phyloP scores from a whole-genome alignment of 2,113 vertebrate species.

The Sturnira hondurensis region DNA sequence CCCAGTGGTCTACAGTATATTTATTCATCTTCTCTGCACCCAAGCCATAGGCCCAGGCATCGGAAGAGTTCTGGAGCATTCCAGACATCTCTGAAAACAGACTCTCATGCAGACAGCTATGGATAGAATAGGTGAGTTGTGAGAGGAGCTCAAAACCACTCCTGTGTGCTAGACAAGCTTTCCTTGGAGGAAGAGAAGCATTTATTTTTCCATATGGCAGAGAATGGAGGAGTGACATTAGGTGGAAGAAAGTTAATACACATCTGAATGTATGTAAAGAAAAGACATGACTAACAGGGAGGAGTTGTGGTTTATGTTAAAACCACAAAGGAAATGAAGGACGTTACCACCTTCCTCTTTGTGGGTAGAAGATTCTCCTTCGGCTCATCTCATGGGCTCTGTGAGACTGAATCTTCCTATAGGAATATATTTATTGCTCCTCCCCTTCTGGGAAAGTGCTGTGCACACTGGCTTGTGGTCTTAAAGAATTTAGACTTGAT shows the following conservation, averaged over 20 bases:
- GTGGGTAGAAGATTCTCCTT: slow-evolving; percentile 80
- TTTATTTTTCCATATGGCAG: slow-evolving; percentile 31
- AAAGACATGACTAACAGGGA: slow-evolving; percentile 75
- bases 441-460: slow-evolving; percentile 59
- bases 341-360: slow-evolving; percentile 81
- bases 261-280: slow-evolving; percentile 74
- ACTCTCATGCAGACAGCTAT: neutral
- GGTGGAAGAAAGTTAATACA: slow-evolving; percentile 65
- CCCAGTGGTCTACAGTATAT: neutral
- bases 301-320: slow-evolving; percentile 83
- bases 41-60: neutral
- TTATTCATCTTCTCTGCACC: slow-evolving; percentile 34
- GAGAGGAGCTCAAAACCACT: neutral
- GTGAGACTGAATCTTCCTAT: slow-evolving; percentile 64
- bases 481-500: slow-evolving; percentile 46
- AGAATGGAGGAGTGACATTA: slow-evolving; percentile 3
- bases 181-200: neutral
- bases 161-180: slow-evolving; percentile 39
- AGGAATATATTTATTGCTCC: slow-evolving; percentile 63
- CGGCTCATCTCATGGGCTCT: slow-evolving; percentile 71
- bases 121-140: slow-evolving; percentile 52
- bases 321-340: slow-evolving; percentile 83
- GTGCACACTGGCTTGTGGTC: slow-evolving; percentile 49
- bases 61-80: neutral
- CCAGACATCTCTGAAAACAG: neutral